Evolutionary conservation across 1,140 invertebrate genomes (phyloP), one percentile per base, ranked within the genome.

Genomic region (Proctacanthus coquilletti): DNA sequence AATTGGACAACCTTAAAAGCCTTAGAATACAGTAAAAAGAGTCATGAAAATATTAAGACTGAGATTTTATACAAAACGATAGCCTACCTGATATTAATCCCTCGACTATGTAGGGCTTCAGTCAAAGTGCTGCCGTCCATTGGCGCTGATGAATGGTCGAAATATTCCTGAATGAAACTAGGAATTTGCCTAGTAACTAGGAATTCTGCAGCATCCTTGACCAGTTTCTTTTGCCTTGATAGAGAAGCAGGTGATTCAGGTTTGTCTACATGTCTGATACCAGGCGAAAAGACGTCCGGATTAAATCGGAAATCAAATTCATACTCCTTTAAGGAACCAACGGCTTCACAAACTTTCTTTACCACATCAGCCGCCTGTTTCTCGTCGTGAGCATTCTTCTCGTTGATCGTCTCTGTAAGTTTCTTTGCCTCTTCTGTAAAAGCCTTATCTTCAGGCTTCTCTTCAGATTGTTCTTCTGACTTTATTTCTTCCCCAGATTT

Each of bases 231-330:
- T 60, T 97, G 88, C 52, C 81, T 83, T 35, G 75, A 71, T 38
- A 93, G 64, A 4, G 63, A 56, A 18, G 50, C 49, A 14, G 56
- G 54, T 31, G 69, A 65, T 4, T 69, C 66, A 29, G 78, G 66
- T 33, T 76, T 74, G 48, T 84, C 74, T 13, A 75, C 70, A 68
- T 97, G 92, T 36, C 69, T 72, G 23, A 98, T 92, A 40, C 87
- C 87, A 1, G 85, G 81, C 5, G 92, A 96, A 66, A 85, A 98
- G 36, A 96, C 86, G 66, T 98, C 95, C 1, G 95, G 91, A 66
- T 99, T 99, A 62, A 99, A 98, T 34, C 89, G 74, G 39, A 98
- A 84, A 55, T 93, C 89, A 60, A 98, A 97, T 62, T 96, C 91
- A 25, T 74, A 83, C 40, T 91, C 85, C 53, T 88, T 91, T 3